Conservation (phyloP, 2,113 vertebrate species). For the Calidris pygmaea region DNA sequence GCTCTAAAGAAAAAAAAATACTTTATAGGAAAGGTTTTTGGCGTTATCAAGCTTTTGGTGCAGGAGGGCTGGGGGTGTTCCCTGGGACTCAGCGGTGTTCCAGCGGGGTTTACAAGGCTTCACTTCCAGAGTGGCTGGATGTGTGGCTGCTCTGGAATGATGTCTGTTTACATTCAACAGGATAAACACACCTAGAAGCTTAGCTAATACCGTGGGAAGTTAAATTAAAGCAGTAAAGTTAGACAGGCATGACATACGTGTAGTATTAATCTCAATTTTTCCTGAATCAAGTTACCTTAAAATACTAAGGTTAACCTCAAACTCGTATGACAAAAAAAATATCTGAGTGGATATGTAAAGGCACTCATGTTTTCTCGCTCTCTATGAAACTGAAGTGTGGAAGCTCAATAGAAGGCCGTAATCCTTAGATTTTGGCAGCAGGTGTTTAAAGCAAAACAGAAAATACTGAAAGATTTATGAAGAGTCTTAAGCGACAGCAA, state of each 20-base stretch:
- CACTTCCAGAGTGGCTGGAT: neutral
- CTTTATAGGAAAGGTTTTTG: neutral
- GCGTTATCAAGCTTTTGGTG: neutral
- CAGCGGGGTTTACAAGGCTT: neutral
- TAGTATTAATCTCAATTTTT: neutral
- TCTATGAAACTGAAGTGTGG: neutral
- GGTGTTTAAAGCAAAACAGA: neutral
- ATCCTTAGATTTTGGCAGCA: neutral
- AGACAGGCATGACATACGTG: neutral
- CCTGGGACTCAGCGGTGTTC: neutral
- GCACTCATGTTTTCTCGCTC: neutral
- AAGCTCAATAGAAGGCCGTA: neutral
- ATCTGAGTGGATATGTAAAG: neutral
- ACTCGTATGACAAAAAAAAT: neutral
- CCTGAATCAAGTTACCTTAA: neutral
- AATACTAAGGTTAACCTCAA: neutral
- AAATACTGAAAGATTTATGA: neutral
- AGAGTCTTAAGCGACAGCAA: neutral
- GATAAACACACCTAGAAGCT: neutral
- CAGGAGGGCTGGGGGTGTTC: neutral
- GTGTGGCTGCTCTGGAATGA: neutral
- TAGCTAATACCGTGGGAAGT: neutral
- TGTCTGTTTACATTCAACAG: neutral
- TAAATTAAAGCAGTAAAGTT: neutral
- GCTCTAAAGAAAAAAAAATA: neutral